Percentiles rank a stretch among this genome's conserved stretches.
Conservation (phyloP, 1,140 invertebrate genomes). For the Microplitis mediator region DNA sequence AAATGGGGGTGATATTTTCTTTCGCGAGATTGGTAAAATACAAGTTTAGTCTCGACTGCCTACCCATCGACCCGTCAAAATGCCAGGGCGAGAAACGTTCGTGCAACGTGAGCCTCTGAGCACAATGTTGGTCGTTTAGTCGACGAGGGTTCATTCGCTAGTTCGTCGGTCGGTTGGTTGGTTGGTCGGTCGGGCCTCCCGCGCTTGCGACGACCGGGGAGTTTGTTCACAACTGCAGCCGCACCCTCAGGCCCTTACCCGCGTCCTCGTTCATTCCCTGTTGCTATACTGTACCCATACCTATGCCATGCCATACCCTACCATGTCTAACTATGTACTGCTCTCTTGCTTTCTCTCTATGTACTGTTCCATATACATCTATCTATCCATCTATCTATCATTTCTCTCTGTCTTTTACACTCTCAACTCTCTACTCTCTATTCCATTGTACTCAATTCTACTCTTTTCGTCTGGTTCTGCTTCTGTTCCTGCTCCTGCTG, state of each 20-base stretch:
- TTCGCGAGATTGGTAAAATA: neutral
- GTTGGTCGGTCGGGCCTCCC: neutral
- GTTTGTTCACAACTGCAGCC: constrained; percentile 34
- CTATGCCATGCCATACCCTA: too few relatives aligned
- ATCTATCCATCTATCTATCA: neutral
- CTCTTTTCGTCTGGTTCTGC: neutral
- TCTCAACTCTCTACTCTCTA: neutral
- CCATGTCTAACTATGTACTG: neutral
- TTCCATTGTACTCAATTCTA: neutral
- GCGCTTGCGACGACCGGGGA: constrained; percentile 10
- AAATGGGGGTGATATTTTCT: neutral
- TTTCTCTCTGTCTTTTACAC: neutral
- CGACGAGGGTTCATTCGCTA: neutral
- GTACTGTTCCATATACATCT: neutral
- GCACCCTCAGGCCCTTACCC: neutral
- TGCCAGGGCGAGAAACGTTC: constrained; percentile 26
- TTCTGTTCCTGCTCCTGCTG: too few relatives aligned
- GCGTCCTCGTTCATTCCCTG: constrained; percentile 17
- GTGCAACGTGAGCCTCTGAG: constrained; percentile 26
- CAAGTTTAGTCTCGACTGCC: constrained; percentile 6
- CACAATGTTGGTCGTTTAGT: constrained; percentile 38
- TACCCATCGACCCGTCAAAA: neutral
- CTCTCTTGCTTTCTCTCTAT: neutral
- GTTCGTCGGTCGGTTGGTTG: neutral
- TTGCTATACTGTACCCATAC: neutral